phyloP scores from a whole-genome alignment of 2,888 invertebrate species.

The Calameuta idolon region DNA sequence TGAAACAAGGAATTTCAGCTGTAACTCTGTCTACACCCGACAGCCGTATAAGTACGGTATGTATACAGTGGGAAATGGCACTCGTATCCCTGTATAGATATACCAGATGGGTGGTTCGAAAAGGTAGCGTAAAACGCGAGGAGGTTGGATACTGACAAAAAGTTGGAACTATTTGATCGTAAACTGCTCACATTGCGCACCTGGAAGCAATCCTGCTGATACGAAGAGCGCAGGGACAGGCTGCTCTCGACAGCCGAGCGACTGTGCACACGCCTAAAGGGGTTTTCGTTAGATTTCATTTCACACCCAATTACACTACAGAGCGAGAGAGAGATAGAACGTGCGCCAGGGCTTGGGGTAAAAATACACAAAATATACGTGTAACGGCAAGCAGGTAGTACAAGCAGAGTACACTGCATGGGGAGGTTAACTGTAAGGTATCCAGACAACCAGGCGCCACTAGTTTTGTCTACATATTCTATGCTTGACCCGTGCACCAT shows the following conservation, averaged over 20 bases:
- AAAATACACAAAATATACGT: conserved; percentile 17
- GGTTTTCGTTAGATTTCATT: conserved; percentile 67
- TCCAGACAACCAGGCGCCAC: background rate
- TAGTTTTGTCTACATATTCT: background rate
- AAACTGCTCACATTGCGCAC: conserved; percentile 42
- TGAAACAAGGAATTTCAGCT: background rate
- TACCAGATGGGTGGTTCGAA: background rate
- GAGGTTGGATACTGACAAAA: conserved; percentile 38
- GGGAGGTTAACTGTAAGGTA: background rate
- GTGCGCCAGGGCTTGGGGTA: conserved; percentile 5
- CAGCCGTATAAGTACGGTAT: background rate
- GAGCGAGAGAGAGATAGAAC: conserved; percentile 43
- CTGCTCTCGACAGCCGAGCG: conserved; percentile 35
- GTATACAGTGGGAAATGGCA: background rate
- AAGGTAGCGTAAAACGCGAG: background rate
- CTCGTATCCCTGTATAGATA: background rate
- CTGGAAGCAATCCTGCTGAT: conserved; percentile 16
- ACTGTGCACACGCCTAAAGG: conserved; percentile 66
- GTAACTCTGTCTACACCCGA: background rate
- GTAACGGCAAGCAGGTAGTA: background rate
- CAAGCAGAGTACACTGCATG: background rate
- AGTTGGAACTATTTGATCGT: conserved; percentile 61
- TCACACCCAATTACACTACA: conserved; percentile 65
- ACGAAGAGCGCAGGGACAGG: background rate
- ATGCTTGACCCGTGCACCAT: background rate